phyloP scores from a whole-genome alignment of 2,113 vertebrate genomes.

The Hemiprocne comata region DNA sequence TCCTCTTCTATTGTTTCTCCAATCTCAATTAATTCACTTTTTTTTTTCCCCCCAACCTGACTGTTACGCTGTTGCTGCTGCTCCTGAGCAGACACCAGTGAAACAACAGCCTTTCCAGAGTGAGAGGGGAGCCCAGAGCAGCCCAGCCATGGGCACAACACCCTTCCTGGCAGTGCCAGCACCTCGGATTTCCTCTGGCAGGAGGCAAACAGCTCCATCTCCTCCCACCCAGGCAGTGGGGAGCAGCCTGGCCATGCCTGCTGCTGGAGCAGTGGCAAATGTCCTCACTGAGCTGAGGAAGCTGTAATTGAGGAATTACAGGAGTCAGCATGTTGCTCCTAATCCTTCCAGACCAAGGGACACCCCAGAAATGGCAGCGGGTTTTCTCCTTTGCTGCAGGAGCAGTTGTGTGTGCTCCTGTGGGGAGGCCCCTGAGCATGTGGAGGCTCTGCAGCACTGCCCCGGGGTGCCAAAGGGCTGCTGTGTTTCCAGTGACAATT shows the following conservation, averaged over 20 bases:
- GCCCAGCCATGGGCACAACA: not conserved
- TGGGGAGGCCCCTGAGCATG: fast-evolving
- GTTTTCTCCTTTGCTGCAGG: not conserved
- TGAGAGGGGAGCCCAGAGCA: not conserved
- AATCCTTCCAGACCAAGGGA: not conserved
- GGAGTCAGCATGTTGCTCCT: not conserved
- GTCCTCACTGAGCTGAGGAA: not conserved
- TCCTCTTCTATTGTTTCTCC: conserved; percentile 64
- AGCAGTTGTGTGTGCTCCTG: fast-evolving
- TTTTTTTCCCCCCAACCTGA: fast-evolving
- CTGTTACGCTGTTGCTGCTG: not conserved
- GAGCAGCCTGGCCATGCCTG: not conserved
- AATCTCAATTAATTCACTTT: conserved; percentile 61
- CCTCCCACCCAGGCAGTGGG: not conserved
- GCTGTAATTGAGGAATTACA: not conserved
- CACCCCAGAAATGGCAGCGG: not conserved
- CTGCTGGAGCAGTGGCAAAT: not conserved
- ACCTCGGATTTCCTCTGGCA: not conserved
- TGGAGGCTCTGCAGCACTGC: not conserved
- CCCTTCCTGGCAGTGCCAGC: not conserved
- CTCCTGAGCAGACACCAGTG: not conserved
- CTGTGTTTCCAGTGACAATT: fast-evolving
- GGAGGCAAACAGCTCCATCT: not conserved
- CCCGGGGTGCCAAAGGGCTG: not conserved
- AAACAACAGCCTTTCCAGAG: not conserved